Conservation (phyloP, 2,797 vertebrate genomes). For the Benthosema pterotum region DNA sequence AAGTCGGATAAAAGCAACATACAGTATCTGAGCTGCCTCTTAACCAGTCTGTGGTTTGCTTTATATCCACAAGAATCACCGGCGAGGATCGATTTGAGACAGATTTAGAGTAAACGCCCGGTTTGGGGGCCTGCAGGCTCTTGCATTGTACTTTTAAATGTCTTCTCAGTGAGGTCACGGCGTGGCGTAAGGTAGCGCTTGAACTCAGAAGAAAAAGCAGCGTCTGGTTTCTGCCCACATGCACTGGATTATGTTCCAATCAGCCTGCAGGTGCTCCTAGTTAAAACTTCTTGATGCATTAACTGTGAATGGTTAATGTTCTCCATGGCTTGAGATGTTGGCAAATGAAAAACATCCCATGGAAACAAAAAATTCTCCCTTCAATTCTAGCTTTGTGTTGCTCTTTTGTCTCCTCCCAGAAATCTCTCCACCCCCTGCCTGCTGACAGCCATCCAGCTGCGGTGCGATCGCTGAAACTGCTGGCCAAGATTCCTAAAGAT, state of each 20-base stretch:
- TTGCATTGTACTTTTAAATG: constrained; percentile 41
- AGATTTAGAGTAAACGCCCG: constrained; percentile 43
- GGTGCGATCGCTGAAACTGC: constrained; percentile 91
- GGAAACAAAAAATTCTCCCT: constrained; percentile 23
- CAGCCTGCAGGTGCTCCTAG: constrained; percentile 70
- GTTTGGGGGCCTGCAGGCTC: constrained; percentile 44
- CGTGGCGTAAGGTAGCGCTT: constrained; percentile 51
- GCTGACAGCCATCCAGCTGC: constrained; percentile 75
- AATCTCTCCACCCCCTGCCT: constrained; percentile 78
- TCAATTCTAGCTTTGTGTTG: constrained; percentile 30
- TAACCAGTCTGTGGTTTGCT: constrained; percentile 48
- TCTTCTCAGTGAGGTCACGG: constrained; percentile 49
- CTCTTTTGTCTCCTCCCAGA: constrained; percentile 73
- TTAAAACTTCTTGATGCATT: constrained; percentile 76
- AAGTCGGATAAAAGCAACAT: constrained; percentile 49
- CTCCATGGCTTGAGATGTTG: constrained; percentile 62
- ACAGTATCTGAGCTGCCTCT: constrained; percentile 27
- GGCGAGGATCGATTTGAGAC: constrained; percentile 37
- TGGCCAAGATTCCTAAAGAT: constrained; percentile 97
- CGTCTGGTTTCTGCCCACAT: constrained; percentile 57
- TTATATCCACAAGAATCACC: constrained; percentile 46
- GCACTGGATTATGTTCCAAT: constrained; percentile 66
- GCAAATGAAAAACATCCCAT: constrained; percentile 66
- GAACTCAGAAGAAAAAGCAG: constrained; percentile 43
- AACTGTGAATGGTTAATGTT: constrained; percentile 73